A percentile compares a stretch with the other conserved stretches of the same genome.
These are phyloP conservation scores for Geococcyx californianus DNA, from an alignment of 2,113 vertebrate genomes.

Conservation along the genomic window DNA sequence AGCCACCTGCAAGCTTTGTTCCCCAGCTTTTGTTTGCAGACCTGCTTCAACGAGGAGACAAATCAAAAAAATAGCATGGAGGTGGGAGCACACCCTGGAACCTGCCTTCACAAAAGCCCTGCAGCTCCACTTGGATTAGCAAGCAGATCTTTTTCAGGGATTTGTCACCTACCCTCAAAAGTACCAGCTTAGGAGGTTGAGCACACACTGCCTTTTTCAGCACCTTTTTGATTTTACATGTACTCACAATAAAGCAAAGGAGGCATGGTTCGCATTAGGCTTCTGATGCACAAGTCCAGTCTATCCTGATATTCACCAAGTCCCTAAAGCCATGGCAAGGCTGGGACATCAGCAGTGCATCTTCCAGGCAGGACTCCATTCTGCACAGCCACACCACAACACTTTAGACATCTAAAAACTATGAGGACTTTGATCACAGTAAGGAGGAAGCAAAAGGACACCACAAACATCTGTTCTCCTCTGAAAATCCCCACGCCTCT, in stretches of 20 bases:
- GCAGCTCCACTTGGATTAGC: neutral
- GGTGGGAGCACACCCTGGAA: neutral
- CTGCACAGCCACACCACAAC: neutral
- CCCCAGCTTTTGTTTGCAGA: neutral
- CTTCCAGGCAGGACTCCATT: neutral
- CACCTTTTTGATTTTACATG: neutral
- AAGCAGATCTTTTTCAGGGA: neutral
- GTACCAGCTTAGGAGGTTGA: neutral
- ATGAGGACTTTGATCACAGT: neutral
- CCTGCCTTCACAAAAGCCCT: neutral
- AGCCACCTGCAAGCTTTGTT: neutral
- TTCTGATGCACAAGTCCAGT: neutral
- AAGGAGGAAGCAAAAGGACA: neutral
- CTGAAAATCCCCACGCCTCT: neutral
- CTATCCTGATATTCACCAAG: neutral
- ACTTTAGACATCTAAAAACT: neutral
- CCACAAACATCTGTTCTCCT: neutral
- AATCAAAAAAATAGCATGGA: neutral
- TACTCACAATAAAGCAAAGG: neutral
- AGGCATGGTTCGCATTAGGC: no score
- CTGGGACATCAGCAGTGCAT: fast-evolving
- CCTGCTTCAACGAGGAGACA: neutral
- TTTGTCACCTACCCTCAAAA: neutral
- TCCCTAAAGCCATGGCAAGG: neutral
- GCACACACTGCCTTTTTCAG: neutral